Evolutionary conservation across 2,888 invertebrate species (phyloP), one percentile per base, ranked within the genome.

Genomic region (Nomada goodeniana): DNA sequence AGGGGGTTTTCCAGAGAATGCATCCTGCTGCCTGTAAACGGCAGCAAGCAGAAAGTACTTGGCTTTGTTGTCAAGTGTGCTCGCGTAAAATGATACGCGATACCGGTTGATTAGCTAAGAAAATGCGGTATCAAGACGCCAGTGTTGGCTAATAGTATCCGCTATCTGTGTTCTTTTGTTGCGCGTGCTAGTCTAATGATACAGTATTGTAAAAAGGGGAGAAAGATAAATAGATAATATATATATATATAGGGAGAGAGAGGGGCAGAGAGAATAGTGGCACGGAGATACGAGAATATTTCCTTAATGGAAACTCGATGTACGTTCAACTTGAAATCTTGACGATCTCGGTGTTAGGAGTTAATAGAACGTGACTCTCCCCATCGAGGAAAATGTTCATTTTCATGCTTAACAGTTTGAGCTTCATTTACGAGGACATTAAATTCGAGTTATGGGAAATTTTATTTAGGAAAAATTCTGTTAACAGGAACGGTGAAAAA

Each of bases 221-320:
- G 36, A 36, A 29, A 36, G 36, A 36, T 36, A 36, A 26, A 26
- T 26, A 26, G 26, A 26, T 26, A 26, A 26, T 26, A 23, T 23
- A 23, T 23, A 23, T 23, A 23, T 23, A 23, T 23, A 23, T 23
- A 23, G 1, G 2, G 1, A 26, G 1, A 26, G 0, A 36, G 7
- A 7, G 36, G 7, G 0, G 7, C 7, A 36, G 68, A 23, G 20
- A 42, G 47, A 73, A 68, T 29, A 71, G 64, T 50, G 59, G 55
- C 60, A 47, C 29, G 29, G 63, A 77, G 83, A 85, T 80, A 88
- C 61, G 61, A 64, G 76, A 82, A 85, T 83, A 83, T 78, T 76
- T 78, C 76, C 78, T 69, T 87, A 82, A 87, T 87, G 87, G 87
- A 85, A 87, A 87, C 83, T 68, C 85, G 87, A 86, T 86, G 74